Conservation (phyloP, 1,140 invertebrate genomes). For the Brachionus plicatilis region DNA sequence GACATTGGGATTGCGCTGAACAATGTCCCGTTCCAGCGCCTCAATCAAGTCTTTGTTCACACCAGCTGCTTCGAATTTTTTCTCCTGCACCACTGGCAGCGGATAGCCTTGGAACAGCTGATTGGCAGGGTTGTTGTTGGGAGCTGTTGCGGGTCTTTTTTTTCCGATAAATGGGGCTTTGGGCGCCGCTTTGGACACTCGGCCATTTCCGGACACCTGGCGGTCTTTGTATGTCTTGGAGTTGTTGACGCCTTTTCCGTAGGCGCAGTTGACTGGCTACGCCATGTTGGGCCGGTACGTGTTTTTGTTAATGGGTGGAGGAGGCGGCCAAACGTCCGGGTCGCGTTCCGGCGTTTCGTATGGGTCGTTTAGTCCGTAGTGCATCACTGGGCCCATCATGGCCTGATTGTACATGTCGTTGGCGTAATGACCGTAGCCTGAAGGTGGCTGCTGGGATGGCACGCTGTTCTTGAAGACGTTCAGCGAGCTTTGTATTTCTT, state of each 20-base stretch:
- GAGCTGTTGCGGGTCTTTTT: neutral
- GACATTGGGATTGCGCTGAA: conserved; percentile 94
- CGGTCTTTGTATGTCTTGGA: conserved; percentile 38
- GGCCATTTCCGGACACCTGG: neutral
- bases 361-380: conserved; percentile 47
- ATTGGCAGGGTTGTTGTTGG: neutral
- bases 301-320: conserved; percentile 71
- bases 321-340: conserved; percentile 75
- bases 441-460: conserved; percentile 43
- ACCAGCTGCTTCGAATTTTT: conserved; percentile 76
- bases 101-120: conserved; percentile 41
- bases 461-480: conserved; percentile 62
- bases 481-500: conserved; percentile 69
- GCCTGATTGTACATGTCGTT: neutral
- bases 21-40: conserved; percentile 89
- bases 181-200: neutral
- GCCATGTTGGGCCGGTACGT: neutral
- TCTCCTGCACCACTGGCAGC: neutral
- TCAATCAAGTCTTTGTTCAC: conserved; percentile 89
- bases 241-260: conserved; percentile 44
- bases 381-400: neutral
- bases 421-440: neutral
- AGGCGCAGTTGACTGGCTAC: conserved; percentile 46
- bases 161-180: conserved; percentile 43
- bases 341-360: conserved; percentile 63